Conservation (phyloP, 2,888 invertebrate species). For the Sarcophaga carnaria region DNA sequence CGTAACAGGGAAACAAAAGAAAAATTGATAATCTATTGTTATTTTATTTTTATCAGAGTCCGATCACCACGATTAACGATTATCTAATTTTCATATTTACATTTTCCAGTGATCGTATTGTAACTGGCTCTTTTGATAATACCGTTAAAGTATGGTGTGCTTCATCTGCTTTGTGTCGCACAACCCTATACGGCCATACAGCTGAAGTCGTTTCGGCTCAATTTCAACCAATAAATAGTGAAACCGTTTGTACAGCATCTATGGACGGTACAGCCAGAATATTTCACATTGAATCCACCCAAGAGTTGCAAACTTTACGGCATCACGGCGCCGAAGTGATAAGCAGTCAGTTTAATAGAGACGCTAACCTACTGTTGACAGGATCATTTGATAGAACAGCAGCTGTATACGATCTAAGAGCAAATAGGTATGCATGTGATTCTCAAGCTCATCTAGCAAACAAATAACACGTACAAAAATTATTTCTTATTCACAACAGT, state of each 20-base stretch:
- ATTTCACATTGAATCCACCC: conserved; percentile 87
- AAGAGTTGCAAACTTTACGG: conserved; percentile 84
- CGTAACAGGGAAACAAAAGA: too few relatives aligned
- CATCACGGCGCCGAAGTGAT: conserved; percentile 91
- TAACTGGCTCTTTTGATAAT: conserved; percentile 92
- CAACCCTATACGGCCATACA: conserved; percentile 88
- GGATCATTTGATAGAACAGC: conserved; percentile 91
- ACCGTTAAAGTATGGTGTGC: conserved; percentile 90
- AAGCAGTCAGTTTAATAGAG: conserved; percentile 87
- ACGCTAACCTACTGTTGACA: conserved; percentile 87
- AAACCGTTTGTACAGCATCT: conserved; percentile 87
- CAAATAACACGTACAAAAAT: background rate
- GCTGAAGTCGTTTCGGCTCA: conserved; percentile 88
- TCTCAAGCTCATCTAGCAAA: background rate
- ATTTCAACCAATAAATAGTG: conserved; percentile 85
- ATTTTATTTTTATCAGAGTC: too few relatives aligned
- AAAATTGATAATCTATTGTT: too few relatives aligned
- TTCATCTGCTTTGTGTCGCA: conserved; percentile 85
- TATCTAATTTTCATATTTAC: background rate
- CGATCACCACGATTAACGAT: background rate
- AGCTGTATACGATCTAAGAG: conserved; percentile 88
- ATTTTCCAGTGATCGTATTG: conserved; percentile 85
- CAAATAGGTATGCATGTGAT: conserved; percentile 82
- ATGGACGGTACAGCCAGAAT: conserved; percentile 89
- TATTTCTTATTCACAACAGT: conserved; percentile 78